Percentiles rank a stretch among this genome's conserved stretches.
These are phyloP conservation scores for Amblyopsis hoosieri DNA, from an alignment of 2,797 vertebrate genomes.

Conservation along the genomic window DNA sequence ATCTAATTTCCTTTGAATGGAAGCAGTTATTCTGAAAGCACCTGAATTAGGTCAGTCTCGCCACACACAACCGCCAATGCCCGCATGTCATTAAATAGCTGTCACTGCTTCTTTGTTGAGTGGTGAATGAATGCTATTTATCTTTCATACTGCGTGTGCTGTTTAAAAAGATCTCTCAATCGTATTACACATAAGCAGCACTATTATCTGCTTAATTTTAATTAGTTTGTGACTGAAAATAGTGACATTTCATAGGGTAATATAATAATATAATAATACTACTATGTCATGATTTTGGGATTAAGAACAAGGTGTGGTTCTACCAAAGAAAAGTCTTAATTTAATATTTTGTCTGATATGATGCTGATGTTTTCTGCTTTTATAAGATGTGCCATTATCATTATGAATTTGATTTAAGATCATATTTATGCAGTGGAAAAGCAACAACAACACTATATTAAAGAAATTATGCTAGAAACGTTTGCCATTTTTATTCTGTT, in stretches of 20 bases:
- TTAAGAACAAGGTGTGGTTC: too few species aligned
- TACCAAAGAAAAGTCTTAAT: too few species aligned
- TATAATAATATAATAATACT: too few species aligned
- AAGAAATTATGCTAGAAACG: neutral
- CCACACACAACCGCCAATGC: slow-evolving; percentile 79
- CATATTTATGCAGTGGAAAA: too few species aligned
- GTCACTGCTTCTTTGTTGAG: slow-evolving; percentile 78
- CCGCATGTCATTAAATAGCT: slow-evolving; percentile 86
- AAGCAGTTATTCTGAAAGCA: slow-evolving; percentile 81
- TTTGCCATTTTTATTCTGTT: neutral
- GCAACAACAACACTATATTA: too few species aligned
- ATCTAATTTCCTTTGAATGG: slow-evolving; percentile 89
- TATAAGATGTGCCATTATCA: too few species aligned
- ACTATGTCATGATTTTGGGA: too few species aligned
- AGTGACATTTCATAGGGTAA: slow-evolving; percentile 63
- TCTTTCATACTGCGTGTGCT: slow-evolving; percentile 82
- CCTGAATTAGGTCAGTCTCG: slow-evolving; percentile 83
- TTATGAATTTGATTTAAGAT: too few species aligned
- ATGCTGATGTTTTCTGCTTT: too few species aligned
- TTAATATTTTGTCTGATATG: too few species aligned
- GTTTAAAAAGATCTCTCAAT: slow-evolving; percentile 68
- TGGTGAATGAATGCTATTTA: slow-evolving; percentile 85
- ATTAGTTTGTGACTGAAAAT: slow-evolving; percentile 80
- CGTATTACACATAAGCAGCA: slow-evolving; percentile 73
- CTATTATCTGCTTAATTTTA: slow-evolving; percentile 80